These are phyloP conservation scores for Schizothorax lantsangensis DNA, from an alignment of 2,797 vertebrate species.

Conservation along the genomic window DNA sequence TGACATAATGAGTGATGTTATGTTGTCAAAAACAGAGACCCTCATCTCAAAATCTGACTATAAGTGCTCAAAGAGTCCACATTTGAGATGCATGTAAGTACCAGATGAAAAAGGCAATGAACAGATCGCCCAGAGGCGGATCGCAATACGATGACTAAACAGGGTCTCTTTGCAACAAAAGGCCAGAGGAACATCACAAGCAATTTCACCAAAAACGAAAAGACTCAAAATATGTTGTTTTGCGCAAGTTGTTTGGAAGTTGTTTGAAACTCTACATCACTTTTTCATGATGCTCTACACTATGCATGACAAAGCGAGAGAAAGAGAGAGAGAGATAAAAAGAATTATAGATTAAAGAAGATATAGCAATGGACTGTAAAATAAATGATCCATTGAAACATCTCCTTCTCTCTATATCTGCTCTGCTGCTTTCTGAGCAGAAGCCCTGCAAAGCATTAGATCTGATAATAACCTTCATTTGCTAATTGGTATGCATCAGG, in stretches of 20 bases:
- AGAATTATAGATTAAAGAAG: conserved; percentile 1
- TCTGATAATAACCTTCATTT: conserved; percentile 84
- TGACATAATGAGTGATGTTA: background rate
- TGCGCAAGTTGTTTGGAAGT: background rate
- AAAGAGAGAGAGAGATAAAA: background rate
- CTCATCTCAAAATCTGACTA: background rate
- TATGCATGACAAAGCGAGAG: background rate
- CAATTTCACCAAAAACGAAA: background rate
- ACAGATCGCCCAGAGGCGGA: background rate
- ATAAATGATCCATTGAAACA: conserved; percentile 64
- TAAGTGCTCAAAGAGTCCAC: background rate
- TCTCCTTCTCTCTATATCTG: conserved; percentile 60
- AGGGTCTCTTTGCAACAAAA: background rate
- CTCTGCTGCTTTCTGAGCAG: conserved; percentile 59
- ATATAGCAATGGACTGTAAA: conserved; percentile 39
- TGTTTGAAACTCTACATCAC: background rate
- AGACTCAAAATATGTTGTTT: background rate
- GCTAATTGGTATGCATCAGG: conserved; percentile 85
- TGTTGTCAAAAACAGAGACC: background rate
- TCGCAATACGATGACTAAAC: background rate
- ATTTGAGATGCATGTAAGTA: background rate
- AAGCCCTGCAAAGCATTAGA: conserved; percentile 65
- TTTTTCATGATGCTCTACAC: background rate
- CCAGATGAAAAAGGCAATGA: background rate
- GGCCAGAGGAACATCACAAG: background rate